Percentiles rank a stretch among this genome's conserved stretches.
Conservation (phyloP, 1,140 invertebrate species). For the Calliopsis andreniformis region DNA sequence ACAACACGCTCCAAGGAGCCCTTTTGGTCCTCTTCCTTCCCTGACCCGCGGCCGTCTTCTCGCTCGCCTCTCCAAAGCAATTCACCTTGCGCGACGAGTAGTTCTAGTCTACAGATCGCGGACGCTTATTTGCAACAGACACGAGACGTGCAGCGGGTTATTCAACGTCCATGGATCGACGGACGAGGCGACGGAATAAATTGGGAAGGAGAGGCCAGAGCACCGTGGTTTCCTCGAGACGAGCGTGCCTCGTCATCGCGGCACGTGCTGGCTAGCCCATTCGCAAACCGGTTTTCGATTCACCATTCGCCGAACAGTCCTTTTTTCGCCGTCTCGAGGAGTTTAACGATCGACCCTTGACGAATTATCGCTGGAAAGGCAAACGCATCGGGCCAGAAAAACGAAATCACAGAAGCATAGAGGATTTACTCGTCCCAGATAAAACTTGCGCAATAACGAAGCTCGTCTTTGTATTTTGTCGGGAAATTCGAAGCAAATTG, state of each 20-base stretch:
- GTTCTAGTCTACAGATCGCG: neutral
- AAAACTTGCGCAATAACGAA: conserved; percentile 3
- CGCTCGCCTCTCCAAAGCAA: neutral
- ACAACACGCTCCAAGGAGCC: conserved; percentile 34
- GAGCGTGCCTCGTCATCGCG: conserved; percentile 55
- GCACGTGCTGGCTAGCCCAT: conserved; percentile 62
- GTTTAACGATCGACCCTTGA: conserved; percentile 55
- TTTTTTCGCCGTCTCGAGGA: conserved; percentile 33
- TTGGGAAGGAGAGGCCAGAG: conserved; percentile 42
- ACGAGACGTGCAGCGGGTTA: conserved; percentile 7
- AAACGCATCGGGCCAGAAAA: neutral
- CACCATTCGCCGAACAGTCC: conserved; percentile 19
- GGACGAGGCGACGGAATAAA: conserved; percentile 50
- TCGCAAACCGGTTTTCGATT: conserved; percentile 57
- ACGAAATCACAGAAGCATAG: neutral
- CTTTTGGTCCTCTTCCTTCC: conserved; percentile 10
- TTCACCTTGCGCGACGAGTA: conserved; percentile 43
- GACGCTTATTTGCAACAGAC: conserved; percentile 19
- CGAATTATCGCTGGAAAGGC: conserved; percentile 34
- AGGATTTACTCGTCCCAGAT: neutral
- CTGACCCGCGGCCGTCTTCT: conserved; percentile 14
- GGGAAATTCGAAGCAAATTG: too few relatives aligned
- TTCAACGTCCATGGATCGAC: conserved; percentile 27
- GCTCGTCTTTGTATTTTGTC: too few relatives aligned
- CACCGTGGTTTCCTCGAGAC: conserved; percentile 41